Percentiles rank a stretch among this genome's conserved stretches.
These are phyloP conservation scores for Martes martes DNA, from an alignment of 2,113 vertebrate genomes.

Conservation along the genomic window DNA sequence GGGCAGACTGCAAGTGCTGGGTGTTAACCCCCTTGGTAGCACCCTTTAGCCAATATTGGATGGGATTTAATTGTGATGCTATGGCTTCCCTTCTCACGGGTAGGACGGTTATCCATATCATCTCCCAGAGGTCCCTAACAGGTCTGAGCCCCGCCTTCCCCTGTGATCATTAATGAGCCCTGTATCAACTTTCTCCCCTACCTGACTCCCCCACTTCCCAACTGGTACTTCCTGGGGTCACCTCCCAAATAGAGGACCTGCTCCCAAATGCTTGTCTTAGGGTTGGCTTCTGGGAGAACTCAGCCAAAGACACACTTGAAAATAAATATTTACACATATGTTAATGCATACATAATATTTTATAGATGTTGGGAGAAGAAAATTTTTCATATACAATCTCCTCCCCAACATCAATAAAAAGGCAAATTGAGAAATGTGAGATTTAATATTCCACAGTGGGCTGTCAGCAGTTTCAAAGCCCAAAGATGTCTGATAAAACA, in stretches of 20 bases:
- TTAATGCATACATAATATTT: conserved; percentile 54
- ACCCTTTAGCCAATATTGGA: neutral
- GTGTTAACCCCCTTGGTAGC: neutral
- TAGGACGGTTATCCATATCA: neutral
- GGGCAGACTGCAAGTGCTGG: neutral
- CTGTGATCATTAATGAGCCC: neutral
- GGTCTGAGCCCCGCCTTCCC: neutral
- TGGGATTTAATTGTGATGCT: neutral
- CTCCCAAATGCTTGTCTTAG: conserved; percentile 25
- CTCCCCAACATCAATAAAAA: conserved; percentile 72
- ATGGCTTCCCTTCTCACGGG: neutral
- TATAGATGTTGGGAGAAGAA: conserved; percentile 63
- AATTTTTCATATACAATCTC: conserved; percentile 57
- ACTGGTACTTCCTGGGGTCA: neutral
- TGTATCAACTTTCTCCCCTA: neutral
- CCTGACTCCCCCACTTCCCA: neutral
- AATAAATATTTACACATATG: conserved; percentile 64
- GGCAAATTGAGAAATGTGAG: conserved; percentile 71
- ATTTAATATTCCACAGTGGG: conserved; percentile 75
- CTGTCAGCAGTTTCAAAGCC: conserved; percentile 76
- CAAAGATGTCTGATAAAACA: conserved; percentile 77
- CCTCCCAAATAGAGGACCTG: neutral
- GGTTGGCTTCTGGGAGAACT: neutral
- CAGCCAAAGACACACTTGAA: conserved; percentile 39
- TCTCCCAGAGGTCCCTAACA: neutral